Percentiles rank a stretch among this genome's conserved stretches.
Evolutionary conservation across 1,140 invertebrate genomes (phyloP).

Genomic region (Calliopsis andreniformis): DNA sequence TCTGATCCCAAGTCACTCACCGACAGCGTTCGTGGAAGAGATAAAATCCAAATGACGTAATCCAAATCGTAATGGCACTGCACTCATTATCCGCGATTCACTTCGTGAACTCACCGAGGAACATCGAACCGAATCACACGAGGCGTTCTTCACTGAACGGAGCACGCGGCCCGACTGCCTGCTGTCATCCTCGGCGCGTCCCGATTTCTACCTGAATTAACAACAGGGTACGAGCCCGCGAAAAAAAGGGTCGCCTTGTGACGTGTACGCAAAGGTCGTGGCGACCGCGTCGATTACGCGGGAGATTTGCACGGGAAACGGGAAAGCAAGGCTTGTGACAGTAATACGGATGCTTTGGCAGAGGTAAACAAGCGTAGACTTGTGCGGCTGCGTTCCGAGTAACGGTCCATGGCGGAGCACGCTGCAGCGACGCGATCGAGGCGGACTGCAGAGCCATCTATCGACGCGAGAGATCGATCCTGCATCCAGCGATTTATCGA

Average conservation of each 20-base stretch:
- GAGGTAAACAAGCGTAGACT: slow-evolving; percentile 21
- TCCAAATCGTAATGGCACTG: not conserved
- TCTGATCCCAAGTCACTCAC: too few species aligned
- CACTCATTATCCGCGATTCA: slow-evolving; percentile 16
- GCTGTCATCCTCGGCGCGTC: not conserved
- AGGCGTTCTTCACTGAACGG: not conserved
- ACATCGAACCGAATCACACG: not conserved
- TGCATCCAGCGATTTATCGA: too few species aligned
- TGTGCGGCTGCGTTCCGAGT: slow-evolving; percentile 1
- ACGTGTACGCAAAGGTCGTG: not conserved
- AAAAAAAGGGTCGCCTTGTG: not conserved
- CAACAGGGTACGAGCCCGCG: too few species aligned
- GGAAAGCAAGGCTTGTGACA: not conserved
- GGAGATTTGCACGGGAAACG: not conserved
- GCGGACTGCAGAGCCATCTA: slow-evolving; percentile 18
- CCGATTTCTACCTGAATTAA: not conserved
- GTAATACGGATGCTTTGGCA: not conserved
- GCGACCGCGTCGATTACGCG: not conserved
- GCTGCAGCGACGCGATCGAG: not conserved
- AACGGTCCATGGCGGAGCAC: slow-evolving; percentile 32
- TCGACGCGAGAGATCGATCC: slow-evolving; percentile 23
- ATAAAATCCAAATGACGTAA: not conserved
- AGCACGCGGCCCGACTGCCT: not conserved
- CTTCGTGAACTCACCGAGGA: not conserved
- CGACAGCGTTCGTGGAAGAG: too few species aligned